These are phyloP conservation scores for Lamellibrachia satsuma DNA, from an alignment of 2,888 invertebrate species.

Conservation along the genomic window DNA sequence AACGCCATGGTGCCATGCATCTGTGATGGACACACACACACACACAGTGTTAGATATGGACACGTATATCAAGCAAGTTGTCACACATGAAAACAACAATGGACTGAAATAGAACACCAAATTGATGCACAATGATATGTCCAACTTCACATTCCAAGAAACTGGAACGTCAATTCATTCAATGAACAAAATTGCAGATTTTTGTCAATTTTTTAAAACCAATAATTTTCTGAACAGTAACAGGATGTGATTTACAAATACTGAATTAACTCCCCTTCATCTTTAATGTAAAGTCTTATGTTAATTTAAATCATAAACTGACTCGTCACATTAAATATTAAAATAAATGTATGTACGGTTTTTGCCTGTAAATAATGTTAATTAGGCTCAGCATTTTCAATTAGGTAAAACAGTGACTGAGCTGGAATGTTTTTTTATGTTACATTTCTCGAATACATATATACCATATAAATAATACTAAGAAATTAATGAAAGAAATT, in stretches of 20 bases:
- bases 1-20: not conserved
- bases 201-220: not conserved
- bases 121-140: not conserved
- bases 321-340: not conserved
- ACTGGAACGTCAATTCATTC: not conserved
- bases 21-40: not conserved
- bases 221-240: not conserved
- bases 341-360: not conserved
- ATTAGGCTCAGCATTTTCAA: no score
- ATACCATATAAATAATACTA: not conserved
- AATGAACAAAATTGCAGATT: not conserved
- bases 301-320: not conserved
- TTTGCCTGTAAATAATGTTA: not conserved
- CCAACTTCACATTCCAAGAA: not conserved
- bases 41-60: not conserved
- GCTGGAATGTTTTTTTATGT: not conserved
- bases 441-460: not conserved
- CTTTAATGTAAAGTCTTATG: not conserved
- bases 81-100: not conserved
- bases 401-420: not conserved
- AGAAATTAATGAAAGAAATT: not conserved
- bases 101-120: not conserved
- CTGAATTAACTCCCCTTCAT: not conserved
- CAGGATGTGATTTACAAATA: not conserved
- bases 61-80: not conserved